phyloP scores from a whole-genome alignment of 2,888 invertebrate species.

The Eubasilissa splendida region DNA sequence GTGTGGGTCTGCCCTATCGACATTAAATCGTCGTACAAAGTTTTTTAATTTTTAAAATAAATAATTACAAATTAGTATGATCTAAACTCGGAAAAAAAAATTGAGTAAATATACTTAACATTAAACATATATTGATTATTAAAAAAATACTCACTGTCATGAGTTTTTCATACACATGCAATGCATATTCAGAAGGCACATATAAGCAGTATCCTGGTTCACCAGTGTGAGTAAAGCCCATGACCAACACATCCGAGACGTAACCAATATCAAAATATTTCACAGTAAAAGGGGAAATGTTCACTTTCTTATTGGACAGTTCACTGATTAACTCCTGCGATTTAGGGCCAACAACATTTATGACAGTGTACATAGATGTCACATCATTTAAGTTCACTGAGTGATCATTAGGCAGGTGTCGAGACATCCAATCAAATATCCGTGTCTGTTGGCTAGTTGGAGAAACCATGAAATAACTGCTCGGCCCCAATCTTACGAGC shows the following conservation, averaged over 20 bases:
- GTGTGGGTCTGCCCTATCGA: too few species aligned
- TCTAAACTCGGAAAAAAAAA: background rate
- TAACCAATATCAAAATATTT: slow-evolving; percentile 80
- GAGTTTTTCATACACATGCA: slow-evolving; percentile 81
- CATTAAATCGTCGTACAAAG: too few species aligned
- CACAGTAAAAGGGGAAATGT: slow-evolving; percentile 77
- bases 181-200: slow-evolving; percentile 81
- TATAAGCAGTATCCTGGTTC: slow-evolving; percentile 81
- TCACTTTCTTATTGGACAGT: slow-evolving; percentile 76
- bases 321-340: slow-evolving; percentile 76
- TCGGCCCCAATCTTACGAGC: slow-evolving; percentile 75
- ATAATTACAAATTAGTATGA: background rate
- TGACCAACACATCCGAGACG: slow-evolving; percentile 79
- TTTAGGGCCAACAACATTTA: slow-evolving; percentile 82
- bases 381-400: slow-evolving; percentile 78
- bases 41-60: background rate
- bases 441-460: slow-evolving; percentile 85
- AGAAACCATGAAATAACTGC: slow-evolving; percentile 84
- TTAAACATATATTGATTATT: background rate
- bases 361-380: slow-evolving; percentile 82
- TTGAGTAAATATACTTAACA: background rate
- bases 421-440: slow-evolving; percentile 79
- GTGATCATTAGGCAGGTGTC: slow-evolving; percentile 75
- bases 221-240: slow-evolving; percentile 81
- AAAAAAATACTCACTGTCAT: slow-evolving; percentile 68